These are phyloP conservation scores for Corbicula japonica DNA, from an alignment of 2,888 invertebrate genomes.

Conservation along the genomic window DNA sequence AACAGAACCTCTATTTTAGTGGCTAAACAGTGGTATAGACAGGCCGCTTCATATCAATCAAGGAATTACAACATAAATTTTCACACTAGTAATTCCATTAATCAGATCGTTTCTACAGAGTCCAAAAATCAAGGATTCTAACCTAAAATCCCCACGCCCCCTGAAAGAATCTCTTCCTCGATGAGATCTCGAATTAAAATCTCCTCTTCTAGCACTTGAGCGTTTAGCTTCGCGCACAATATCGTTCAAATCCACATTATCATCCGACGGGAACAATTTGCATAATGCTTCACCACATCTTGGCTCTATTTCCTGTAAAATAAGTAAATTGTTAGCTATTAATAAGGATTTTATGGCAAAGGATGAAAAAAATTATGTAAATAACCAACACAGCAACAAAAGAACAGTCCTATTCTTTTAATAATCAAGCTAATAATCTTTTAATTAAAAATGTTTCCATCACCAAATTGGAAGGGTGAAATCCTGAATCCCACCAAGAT, in stretches of 20 bases:
- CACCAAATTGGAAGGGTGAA: too few species aligned
- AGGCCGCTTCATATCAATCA: not conserved
- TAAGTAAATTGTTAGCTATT: too few species aligned
- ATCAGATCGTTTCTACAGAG: slow-evolving; percentile 13
- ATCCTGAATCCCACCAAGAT: too few species aligned
- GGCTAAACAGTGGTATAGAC: not conserved
- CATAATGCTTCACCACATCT: slow-evolving; percentile 97
- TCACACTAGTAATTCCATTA: slow-evolving; percentile 28
- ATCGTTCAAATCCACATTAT: slow-evolving; percentile 83
- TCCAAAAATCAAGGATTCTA: slow-evolving; percentile 68
- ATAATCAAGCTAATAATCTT: too few species aligned
- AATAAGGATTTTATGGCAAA: too few species aligned
- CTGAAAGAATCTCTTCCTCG: slow-evolving; percentile 67
- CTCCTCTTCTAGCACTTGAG: slow-evolving; percentile 65
- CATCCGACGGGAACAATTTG: slow-evolving; percentile 96
- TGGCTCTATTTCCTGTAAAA: slow-evolving; percentile 98
- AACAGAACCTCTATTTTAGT: too few species aligned
- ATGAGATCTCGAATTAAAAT: slow-evolving; percentile 59
- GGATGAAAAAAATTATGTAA: too few species aligned
- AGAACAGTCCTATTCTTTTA: too few species aligned
- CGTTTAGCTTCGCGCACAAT: slow-evolving; percentile 84
- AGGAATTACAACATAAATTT: slow-evolving; percentile 27
- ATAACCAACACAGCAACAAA: too few species aligned
- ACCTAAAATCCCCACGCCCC: slow-evolving; percentile 77
- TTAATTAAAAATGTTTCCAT: too few species aligned